Conservation (phyloP, 2,113 vertebrate genomes). For the Meleagris gallopavo region DNA sequence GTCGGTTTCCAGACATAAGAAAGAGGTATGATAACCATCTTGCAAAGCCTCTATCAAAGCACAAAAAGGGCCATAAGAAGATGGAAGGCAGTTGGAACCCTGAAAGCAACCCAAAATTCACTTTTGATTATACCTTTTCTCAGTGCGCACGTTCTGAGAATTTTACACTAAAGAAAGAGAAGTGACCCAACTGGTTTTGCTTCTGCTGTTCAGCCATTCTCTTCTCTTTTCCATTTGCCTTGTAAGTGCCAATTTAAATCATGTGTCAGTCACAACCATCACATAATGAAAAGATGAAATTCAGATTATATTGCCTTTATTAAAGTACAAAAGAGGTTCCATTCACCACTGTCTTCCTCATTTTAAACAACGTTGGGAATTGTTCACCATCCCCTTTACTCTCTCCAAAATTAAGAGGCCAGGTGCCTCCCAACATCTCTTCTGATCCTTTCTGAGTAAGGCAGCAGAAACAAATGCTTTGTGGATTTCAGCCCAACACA, state of each 20-base stretch:
- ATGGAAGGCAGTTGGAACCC: neutral
- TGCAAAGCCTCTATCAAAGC: constrained; percentile 26
- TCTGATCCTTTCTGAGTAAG: neutral
- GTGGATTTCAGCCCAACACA: neutral
- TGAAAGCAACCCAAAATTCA: constrained; percentile 34
- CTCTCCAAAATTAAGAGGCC: neutral
- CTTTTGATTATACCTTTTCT: constrained; percentile 20
- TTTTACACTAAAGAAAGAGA: constrained; percentile 23
- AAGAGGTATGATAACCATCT: neutral
- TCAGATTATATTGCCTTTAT: neutral
- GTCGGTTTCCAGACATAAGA: neutral
- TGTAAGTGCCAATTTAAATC: constrained; percentile 24
- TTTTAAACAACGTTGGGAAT: neutral
- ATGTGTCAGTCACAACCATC: neutral
- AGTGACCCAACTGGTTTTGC: constrained; percentile 16
- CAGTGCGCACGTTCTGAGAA: neutral
- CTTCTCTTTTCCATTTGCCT: neutral
- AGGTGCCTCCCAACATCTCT: neutral
- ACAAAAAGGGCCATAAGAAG: constrained; percentile 26
- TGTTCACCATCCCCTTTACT: neutral
- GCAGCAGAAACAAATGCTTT: neutral
- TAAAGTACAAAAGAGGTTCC: neutral
- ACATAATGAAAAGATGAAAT: neutral
- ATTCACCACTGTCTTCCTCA: neutral
- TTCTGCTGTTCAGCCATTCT: constrained; percentile 2